Conservation (phyloP, 1,140 invertebrate genomes). For the Reticulitermes speratus region DNA sequence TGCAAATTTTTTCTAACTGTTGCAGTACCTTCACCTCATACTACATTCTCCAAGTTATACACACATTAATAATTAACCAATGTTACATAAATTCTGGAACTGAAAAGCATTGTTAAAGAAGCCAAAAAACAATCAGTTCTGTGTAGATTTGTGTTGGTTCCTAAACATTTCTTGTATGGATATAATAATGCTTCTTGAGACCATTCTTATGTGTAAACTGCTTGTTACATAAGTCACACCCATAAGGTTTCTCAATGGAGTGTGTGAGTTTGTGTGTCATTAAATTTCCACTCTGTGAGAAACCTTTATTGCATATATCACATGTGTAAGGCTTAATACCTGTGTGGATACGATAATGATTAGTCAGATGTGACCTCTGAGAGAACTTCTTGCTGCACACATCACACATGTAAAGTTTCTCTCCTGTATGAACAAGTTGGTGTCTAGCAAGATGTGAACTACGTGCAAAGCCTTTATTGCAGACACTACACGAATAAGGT, state of each 20-base stretch:
- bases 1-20: no score
- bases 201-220: background rate
- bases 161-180: background rate
- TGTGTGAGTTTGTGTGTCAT: background rate
- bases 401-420: background rate
- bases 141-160: no score
- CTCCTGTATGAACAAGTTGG: background rate
- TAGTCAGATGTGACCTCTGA: background rate
- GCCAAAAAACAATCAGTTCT: no score
- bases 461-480: background rate
- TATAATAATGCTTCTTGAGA: background rate
- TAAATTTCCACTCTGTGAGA: background rate
- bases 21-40: no score
- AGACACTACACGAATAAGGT: background rate
- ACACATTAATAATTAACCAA: no score
- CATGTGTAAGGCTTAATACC: background rate
- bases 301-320: background rate
- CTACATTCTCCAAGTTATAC: no score
- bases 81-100: no score
- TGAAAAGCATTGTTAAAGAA: no score
- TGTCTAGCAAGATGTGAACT: background rate
- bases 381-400: background rate
- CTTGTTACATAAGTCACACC: background rate
- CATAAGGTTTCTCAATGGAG: background rate
- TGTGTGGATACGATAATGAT: constrained; percentile 4